Base-by-base conservation (phyloP, 2,888 invertebrate genomes). In the Nemotelus nigrinus region DNA sequence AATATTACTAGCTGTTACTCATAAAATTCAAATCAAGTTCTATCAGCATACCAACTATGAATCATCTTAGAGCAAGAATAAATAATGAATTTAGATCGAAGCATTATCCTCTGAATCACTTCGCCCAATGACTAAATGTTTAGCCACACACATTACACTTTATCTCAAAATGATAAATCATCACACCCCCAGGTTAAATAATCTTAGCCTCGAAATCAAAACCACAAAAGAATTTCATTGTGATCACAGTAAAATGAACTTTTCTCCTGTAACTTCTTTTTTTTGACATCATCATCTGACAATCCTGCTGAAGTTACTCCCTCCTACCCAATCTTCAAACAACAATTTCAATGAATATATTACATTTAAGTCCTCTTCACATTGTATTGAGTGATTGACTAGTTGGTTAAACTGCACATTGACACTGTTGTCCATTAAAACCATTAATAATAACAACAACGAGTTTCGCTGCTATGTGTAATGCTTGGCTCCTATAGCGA, bases 371-470 rank as follows among this genome's bases (percentile, higher is more conserved):
- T 67, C 67, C 67, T 68, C 39, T 43, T 50, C 8, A 7, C 53
- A 25, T 68, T 68, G 68, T 48, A 50, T 48, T 47, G n/a, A 6
- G 67, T 68, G 68, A 68, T 68, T 68, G 68, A 68, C 68, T 50
- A 68, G 25, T n/a, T 68, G 53, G 50, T 10, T 48, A 39, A 68
- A 68, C 68, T 68, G 68, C 68, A 68, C 68, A 68, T 68, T 68
- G 68, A 68, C 68, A 68, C 50, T 39, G 63, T 7, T 39, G 65
- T 65, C 25, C 65, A 65, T n/a, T 45, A 45, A 65, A n/a, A 25
- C 45, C 65, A 65, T 65, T 65, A 65, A 65, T 65, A 65, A 65
- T 65, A 65, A 65, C 8, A n/a, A 65, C 45, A 1, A 25, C 1
- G 25, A 25, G 25, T 25, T 25, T 25, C 25, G 25, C 25, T 25